Evolutionary conservation across 2,888 invertebrate species (phyloP), one percentile per base, ranked within the genome.

Genomic region (Brachyptera risi): DNA sequence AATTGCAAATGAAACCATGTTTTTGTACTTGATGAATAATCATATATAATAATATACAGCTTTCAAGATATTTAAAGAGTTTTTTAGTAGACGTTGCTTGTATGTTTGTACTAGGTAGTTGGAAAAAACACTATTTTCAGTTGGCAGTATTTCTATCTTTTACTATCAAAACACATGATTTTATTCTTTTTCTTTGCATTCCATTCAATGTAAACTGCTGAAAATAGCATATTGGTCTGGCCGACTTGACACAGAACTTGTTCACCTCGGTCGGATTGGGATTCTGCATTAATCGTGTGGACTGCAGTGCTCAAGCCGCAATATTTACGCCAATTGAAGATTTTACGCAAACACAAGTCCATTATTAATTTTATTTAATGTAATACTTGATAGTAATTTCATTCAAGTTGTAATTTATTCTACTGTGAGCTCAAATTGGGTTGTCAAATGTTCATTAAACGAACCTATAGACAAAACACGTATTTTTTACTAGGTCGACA

Each of bases 1-100:
- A n/a, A 44, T 17, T 44, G 44, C 44, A 44, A 44, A 31, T 19
- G 7, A 19, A 44, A 44, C 21, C 44, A 44, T 44, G 44, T 44
- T 44, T 44, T 44, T 44, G 44, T 44, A 44, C 44, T n/a, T 11
- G 19, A 17, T 17, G 11, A 44, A 7, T 17, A 21, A 11, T 44
- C 17, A 44, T 44, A 44, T 38, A 5, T 44, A 40, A 11, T n/a
- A 9, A 40, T 40, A 40, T 44, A 21, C 21, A 44, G 19, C 19
- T 11, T 44, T 11, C 5, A 44, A 38, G 17, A 11, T 15, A 38
- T 3, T 44, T 44, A 4, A 21, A 19, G 21, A 44, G 15, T 44
- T 44, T 5, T 3, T 11, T 19, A 21, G 17, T 44, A 21, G 44
- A 5, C 15, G 21, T 44, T 44, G 44, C 19, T 44, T 44, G 19